phyloP scores from a whole-genome alignment of 2,113 vertebrate genomes.

The Rissa tridactyla region DNA sequence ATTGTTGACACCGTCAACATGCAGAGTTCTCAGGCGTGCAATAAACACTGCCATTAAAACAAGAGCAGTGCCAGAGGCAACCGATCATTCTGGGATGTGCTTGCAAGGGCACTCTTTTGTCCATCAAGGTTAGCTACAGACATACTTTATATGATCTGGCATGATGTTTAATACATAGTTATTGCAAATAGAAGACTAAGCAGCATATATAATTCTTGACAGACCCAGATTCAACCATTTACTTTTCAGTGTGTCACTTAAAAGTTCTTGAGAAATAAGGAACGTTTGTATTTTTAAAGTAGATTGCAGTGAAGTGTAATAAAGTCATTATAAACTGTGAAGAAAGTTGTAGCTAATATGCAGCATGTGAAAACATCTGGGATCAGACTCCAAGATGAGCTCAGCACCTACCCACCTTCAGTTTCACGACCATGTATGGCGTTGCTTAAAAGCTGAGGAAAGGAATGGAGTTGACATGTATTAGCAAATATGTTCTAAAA shows the following conservation, averaged over 20 bases:
- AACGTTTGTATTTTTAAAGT: background rate
- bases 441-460: background rate
- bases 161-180: background rate
- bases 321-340: background rate
- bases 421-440: background rate
- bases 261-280: background rate
- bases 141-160: background rate
- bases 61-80: background rate
- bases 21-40: background rate
- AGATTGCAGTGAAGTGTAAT: background rate
- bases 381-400: background rate
- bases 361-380: background rate
- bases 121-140: background rate
- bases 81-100: background rate
- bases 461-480: background rate
- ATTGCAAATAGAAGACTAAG: background rate
- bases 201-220: background rate
- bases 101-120: background rate
- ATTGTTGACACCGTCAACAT: background rate
- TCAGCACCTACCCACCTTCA: background rate
- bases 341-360: background rate
- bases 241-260: background rate
- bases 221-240: background rate
- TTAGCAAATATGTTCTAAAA: background rate
- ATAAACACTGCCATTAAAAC: background rate